Conservation (phyloP, 2,113 vertebrate species). For the Gallinago jamesoni region DNA sequence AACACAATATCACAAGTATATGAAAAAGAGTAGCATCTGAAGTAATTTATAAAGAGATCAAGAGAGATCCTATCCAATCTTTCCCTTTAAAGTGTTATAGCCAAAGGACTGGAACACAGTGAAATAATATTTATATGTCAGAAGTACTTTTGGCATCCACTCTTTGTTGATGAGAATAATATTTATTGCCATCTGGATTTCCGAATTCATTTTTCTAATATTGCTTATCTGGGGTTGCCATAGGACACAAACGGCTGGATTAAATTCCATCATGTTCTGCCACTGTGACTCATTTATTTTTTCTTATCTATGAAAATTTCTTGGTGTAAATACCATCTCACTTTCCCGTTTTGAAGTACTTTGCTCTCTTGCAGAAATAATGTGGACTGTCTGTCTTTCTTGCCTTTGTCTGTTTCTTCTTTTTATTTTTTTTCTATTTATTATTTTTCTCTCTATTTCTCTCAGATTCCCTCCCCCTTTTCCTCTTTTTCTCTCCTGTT, state of each 20-base stretch:
- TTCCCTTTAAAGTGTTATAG: background rate
- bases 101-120: background rate
- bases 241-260: conserved; percentile 62
- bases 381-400: background rate
- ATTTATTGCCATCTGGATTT: conserved; percentile 56
- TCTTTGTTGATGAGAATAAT: conserved; percentile 39
- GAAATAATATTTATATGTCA: conserved; percentile 12
- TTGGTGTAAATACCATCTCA: conserved; percentile 46
- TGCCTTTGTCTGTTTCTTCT: background rate
- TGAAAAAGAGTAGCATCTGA: background rate
- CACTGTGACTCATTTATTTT: conserved; percentile 61
- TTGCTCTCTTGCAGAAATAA: background rate
- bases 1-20: background rate
- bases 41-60: background rate
- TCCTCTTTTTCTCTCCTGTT: background rate
- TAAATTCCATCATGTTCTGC: conserved; percentile 50
- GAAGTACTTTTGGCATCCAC: conserved; percentile 28
- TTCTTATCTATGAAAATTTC: conserved; percentile 52
- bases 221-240: conserved; percentile 65
- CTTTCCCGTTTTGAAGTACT: background rate
- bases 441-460: background rate
- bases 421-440: background rate
- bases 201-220: conserved; percentile 46
- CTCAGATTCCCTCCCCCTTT: background rate
- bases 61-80: background rate